Conservation (phyloP, 2,888 invertebrate species). For the Lycocerus yunnanus region DNA sequence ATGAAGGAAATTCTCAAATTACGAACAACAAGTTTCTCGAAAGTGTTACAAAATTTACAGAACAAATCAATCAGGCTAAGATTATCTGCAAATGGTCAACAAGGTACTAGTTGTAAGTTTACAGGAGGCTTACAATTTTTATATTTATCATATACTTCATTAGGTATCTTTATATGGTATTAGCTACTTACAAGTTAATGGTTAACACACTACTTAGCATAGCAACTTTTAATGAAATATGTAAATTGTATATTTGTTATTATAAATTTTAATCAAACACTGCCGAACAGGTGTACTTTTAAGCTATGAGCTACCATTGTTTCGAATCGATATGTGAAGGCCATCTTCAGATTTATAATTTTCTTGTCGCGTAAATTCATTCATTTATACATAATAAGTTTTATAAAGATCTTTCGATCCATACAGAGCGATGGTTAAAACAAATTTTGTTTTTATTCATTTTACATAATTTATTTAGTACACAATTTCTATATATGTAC, state of each 20-base stretch:
- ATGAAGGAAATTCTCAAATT: constrained; percentile 17
- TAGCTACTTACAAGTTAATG: neutral
- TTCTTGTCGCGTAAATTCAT: too few species aligned
- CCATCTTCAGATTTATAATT: neutral
- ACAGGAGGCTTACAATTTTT: neutral
- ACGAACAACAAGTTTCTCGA: constrained; percentile 11
- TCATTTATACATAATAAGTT: too few species aligned
- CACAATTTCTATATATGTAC: neutral
- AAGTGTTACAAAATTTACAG: constrained; percentile 13
- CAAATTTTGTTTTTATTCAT: neutral
- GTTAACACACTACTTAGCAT: neutral
- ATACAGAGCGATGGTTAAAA: too few species aligned
- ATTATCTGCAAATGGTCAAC: neutral
- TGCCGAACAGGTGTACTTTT: neutral
- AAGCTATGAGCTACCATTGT: neutral
- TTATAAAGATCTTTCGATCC: too few species aligned
- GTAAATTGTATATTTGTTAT: neutral
- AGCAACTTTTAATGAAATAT: neutral
- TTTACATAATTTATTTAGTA: neutral
- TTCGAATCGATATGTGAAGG: neutral
- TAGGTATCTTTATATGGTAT: neutral
- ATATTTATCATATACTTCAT: neutral
- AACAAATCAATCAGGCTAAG: neutral
- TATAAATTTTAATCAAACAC: neutral
- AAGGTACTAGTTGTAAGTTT: neutral